A percentile compares a stretch with the other conserved stretches of the same genome.
phyloP scores from a whole-genome alignment of 2,113 vertebrate species.

The Crotalus viridis region DNA sequence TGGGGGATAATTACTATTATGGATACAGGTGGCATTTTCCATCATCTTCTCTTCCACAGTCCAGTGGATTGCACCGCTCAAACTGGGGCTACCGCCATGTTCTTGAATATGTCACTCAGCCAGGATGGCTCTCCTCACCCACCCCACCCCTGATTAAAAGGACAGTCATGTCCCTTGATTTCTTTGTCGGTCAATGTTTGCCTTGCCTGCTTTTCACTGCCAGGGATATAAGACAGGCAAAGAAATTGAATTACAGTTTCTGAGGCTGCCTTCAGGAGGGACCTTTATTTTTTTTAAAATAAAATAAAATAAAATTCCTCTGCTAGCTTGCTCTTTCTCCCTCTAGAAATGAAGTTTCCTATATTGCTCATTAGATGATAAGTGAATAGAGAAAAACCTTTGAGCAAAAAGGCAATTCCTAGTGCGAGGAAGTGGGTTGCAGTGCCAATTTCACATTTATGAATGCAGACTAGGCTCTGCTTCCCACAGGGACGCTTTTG shows the following conservation, averaged over 20 bases:
- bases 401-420: conserved; percentile 66
- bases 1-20: not conserved
- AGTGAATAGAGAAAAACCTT: conserved; percentile 61
- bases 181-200: conserved; percentile 21
- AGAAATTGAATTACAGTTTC: conserved; percentile 51
- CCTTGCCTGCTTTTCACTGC: not conserved
- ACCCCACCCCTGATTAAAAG: conserved; percentile 1
- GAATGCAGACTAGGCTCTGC: conserved; percentile 62
- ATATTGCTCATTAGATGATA: conserved; percentile 67
- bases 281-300: not conserved
- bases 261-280: conserved; percentile 43
- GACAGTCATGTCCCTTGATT: conserved; percentile 9
- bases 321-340: conserved; percentile 35
- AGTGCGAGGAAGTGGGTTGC: conserved; percentile 48
- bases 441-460: conserved; percentile 55
- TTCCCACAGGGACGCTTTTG: conserved; percentile 66
- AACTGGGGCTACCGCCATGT: not conserved
- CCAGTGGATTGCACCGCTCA: fast-evolving
- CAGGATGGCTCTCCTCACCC: not conserved
- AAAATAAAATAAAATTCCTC: not conserved
- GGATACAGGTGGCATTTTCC: not conserved
- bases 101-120: not conserved
- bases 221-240: conserved; percentile 40
- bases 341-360: conserved; percentile 65
- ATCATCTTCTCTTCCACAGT: not conserved